These are phyloP conservation scores for Hypothenemus hampei DNA, from an alignment of 1,140 invertebrate genomes.

Conservation along the genomic window DNA sequence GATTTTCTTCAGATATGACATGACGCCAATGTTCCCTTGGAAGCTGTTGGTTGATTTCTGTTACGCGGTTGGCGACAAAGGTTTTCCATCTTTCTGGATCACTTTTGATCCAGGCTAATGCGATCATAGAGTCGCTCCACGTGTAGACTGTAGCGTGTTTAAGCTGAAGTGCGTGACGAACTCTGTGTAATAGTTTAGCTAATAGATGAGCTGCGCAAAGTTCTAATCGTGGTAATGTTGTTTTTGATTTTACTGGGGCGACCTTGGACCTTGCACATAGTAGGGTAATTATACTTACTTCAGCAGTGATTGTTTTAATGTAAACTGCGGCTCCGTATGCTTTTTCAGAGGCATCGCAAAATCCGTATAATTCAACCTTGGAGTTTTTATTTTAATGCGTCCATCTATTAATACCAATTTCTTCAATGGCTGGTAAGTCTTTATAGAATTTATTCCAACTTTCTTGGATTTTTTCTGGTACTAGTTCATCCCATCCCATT, in stretches of 20 bases:
- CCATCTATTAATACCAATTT: neutral
- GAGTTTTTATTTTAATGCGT: too few species aligned
- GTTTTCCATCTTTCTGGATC: conserved; percentile 31
- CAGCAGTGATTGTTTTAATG: too few species aligned
- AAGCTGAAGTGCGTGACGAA: conserved; percentile 17
- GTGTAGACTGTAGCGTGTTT: conserved; percentile 23
- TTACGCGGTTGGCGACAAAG: conserved; percentile 42
- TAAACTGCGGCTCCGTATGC: conserved; percentile 42
- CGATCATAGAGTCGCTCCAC: conserved; percentile 47
- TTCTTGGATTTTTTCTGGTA: neutral
- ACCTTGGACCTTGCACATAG: conserved; percentile 37
- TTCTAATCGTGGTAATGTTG: conserved; percentile 35
- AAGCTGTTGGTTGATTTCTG: conserved; percentile 40
- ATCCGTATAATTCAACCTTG: too few species aligned
- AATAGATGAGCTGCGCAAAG: conserved; percentile 31
- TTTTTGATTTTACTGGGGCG: conserved; percentile 35
- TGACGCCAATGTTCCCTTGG: conserved; percentile 36
- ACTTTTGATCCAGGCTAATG: conserved; percentile 35
- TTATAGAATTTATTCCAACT: neutral
- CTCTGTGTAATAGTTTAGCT: conserved; percentile 21
- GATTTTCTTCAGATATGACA: conserved; percentile 26
- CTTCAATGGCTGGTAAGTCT: neutral
- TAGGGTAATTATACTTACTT: too few species aligned
- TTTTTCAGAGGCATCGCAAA: conserved; percentile 37
- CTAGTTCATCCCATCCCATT: conserved; percentile 43